These are phyloP conservation scores for Myiopsitta monachus DNA, from an alignment of 2,113 vertebrate species.

Conservation along the genomic window DNA sequence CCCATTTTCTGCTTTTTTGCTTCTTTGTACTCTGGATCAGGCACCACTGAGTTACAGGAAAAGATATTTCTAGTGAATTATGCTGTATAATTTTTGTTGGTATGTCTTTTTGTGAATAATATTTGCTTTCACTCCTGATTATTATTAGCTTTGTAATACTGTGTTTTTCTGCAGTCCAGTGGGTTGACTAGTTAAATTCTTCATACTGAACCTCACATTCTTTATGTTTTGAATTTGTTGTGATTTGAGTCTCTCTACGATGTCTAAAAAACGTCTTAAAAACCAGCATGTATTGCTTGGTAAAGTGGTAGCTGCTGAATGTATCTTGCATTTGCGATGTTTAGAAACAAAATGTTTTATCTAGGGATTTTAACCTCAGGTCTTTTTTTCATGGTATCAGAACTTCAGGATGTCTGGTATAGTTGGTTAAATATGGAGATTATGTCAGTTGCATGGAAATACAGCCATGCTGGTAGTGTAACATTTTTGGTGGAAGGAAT, in stretches of 20 bases:
- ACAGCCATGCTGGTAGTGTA: not conserved
- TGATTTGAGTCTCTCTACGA: not conserved
- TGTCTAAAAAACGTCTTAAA: not conserved
- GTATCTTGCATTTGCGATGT: not conserved
- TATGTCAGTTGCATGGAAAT: not conserved
- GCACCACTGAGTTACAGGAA: not conserved
- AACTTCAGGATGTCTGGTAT: not conserved
- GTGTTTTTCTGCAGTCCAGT: not conserved
- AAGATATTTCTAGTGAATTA: not conserved
- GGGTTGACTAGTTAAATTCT: not conserved
- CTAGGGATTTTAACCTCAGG: not conserved
- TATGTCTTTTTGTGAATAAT: not conserved
- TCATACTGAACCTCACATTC: accelerated
- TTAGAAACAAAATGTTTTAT: not conserved
- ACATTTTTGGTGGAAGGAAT: not conserved
- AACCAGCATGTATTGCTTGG: accelerated
- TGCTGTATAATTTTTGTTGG: not conserved
- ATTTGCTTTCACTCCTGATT: not conserved
- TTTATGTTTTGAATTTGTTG: not conserved
- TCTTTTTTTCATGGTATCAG: not conserved
- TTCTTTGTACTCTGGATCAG: not conserved
- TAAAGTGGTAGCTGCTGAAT: not conserved
- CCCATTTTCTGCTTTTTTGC: not conserved
- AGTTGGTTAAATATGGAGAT: not conserved
- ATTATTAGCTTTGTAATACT: not conserved